Evolutionary conservation across 1,140 invertebrate genomes (phyloP), one percentile per base, ranked within the genome.

Genomic region (Neuroterus valhalla): DNA sequence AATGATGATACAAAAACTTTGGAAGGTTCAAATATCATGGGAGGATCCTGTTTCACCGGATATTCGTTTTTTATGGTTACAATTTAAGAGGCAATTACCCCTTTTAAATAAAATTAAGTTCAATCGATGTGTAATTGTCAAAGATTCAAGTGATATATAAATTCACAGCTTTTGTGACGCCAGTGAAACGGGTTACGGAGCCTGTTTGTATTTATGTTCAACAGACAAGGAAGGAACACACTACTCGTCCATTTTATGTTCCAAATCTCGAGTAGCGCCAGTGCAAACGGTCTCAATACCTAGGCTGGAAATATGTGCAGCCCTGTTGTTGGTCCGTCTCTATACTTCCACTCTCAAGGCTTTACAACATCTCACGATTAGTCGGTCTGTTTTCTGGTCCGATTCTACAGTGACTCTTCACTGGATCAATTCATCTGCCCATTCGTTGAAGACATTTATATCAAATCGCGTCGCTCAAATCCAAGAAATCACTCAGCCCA

Each of bases 381-480:
- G 12, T 8, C 8, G 23, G 11, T 11, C 11, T 12, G 10, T 38
- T 15, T 62, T 62, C 2, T 26, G 31, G 31, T 70, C 72, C 3
- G 72, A 74, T n/a, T 74, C 44, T 1, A 66, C 66, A 8, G 67
- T 73, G 17, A 55, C 48, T 23, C 42, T 74, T 6, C 15, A 48
- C 3, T 66, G 70, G n/a, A 74, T 78, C n/a, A 81, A 84, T 66
- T 81, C 48, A 11, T 19, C 66, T 2, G 23, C 66, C 2, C 45
- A 55, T 8, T 17, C 21, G 1, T 52, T 68, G 2, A 67, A 68
- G 1, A 31, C 14, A 3, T 72, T 73, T 14, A 38, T 81, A 15
- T 81, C 82, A 2, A 86, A 87, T 70, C 67, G 85, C 46, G 74
- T 86, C 0, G 67, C 72, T 1, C 52, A 75, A 23, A 86, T 85